These are phyloP conservation scores for Salmo trutta DNA, from an alignment of 2,797 vertebrate genomes.

Conservation along the genomic window DNA sequence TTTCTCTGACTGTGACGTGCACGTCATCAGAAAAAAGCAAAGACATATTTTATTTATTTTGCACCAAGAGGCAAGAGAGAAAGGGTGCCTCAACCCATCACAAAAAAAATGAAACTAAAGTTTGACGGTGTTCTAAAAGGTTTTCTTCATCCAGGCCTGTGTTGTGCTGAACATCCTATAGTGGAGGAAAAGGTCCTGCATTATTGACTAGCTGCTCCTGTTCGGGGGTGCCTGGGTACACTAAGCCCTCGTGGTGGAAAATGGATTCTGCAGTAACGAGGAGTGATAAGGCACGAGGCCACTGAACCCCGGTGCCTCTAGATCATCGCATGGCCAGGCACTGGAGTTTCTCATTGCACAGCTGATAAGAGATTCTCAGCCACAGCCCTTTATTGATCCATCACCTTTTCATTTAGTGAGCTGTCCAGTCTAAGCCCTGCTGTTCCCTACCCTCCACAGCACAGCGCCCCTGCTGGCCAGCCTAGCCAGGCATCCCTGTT, in stretches of 20 bases:
- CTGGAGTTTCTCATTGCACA: neutral
- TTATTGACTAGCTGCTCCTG: conserved; percentile 11
- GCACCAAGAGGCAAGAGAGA: neutral
- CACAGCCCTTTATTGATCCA: conserved; percentile 7
- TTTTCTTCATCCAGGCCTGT: neutral
- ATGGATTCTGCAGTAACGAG: conserved; percentile 7
- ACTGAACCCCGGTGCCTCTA: neutral
- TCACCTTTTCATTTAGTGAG: conserved; percentile 5
- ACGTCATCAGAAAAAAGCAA: neutral
- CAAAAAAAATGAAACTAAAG: neutral
- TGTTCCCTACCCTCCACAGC: neutral
- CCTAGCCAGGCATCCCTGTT: neutral
- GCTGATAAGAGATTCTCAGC: conserved; percentile 11
- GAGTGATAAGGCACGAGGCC: neutral
- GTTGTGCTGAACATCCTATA: conserved; percentile 1
- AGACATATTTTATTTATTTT: neutral
- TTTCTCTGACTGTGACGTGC: neutral
- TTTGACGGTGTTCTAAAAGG: neutral
- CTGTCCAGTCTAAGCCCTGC: neutral
- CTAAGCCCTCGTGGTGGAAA: conserved; percentile 8
- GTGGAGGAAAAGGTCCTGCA: neutral
- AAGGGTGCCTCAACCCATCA: neutral
- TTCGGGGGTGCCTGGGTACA: neutral
- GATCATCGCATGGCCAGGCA: no score
- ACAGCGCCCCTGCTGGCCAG: neutral